Evolutionary conservation across 2,888 invertebrate genomes (phyloP), one percentile per base, ranked within the genome.

Genomic region (Gastracanthus pulcherrimus): DNA sequence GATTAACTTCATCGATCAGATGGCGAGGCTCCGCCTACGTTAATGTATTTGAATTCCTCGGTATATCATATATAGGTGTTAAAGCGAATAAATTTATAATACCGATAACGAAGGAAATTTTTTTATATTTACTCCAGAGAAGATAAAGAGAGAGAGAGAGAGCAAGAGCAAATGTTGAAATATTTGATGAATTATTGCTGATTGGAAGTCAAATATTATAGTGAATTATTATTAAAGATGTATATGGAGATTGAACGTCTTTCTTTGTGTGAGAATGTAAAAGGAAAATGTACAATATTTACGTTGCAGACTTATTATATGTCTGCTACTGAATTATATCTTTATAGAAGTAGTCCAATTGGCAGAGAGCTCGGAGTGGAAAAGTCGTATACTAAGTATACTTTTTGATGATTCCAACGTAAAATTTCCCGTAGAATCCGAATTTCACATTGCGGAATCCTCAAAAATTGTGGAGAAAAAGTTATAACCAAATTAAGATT

Each of bases 121-220:
- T n/a, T 45, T 45, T n/a, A 5, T 13, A 13, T 45, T 45, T 45
- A 45, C n/a, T 45, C n/a, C n/a, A 45, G 3, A 4, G 45, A 45
- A n/a, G 41, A 4, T 31, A 34, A 5, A n/a, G n/a, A n/a, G n/a
- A n/a, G n/a, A n/a, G n/a, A n/a, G n/a, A n/a, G n/a, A n/a, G n/a
- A n/a, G n/a, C n/a, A n/a, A n/a, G n/a, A n/a, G n/a, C n/a, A n/a
- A n/a, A n/a, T n/a, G n/a, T n/a, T n/a, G n/a, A n/a, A 19, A 16
- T 16, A 55, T 19, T 5, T 36, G 36, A 55, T 26, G 36, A 23
- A 55, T 55, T 5, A 3, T 23, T 55, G 38, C 31, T 19, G 58
- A 72, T 60, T 60, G 16, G 29, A 72, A 26, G n/a, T 41, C 58
- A 31, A 58, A 45, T 45, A 60, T n/a, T 58, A 60, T 72, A 58